phyloP scores from a whole-genome alignment of 2,797 vertebrate genomes.

The Fistularia commersonii region DNA sequence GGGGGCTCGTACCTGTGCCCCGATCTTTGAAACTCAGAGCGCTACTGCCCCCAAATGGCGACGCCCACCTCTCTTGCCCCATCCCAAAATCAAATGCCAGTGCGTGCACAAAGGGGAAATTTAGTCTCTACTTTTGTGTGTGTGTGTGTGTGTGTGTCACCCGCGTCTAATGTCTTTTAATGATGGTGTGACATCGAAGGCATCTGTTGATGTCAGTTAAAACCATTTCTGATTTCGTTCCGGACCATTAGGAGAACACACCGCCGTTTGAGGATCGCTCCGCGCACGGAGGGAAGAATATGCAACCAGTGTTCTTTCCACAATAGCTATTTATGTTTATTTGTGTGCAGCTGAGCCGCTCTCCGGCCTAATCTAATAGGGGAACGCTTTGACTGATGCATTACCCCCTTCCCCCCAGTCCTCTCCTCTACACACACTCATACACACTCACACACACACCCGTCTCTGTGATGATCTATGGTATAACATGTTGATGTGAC shows the following conservation, averaged over 20 bases:
- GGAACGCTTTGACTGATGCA: conserved; percentile 75
- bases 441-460: neutral
- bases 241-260: conserved; percentile 34
- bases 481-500: conserved; percentile 56
- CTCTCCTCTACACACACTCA: conserved; percentile 48
- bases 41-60: conserved; percentile 69
- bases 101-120: conserved; percentile 17
- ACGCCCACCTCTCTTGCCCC: conserved; percentile 13
- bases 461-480: conserved; percentile 52
- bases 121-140: too few relatives aligned
- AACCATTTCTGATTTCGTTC: conserved; percentile 13
- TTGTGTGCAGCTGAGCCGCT: conserved; percentile 54
- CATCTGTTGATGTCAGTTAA: conserved; percentile 25
- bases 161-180: conserved; percentile 9
- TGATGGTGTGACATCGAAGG: conserved; percentile 25
- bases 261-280: conserved; percentile 42
- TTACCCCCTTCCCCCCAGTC: conserved; percentile 72
- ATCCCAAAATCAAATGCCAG: conserved; percentile 20
- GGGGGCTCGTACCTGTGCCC: conserved; percentile 40
- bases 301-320: conserved; percentile 38
- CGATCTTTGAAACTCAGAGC: conserved; percentile 41
- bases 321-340: conserved; percentile 29
- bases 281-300: conserved; percentile 25
- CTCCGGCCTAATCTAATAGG: conserved; percentile 77
- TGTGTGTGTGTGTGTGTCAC: conserved; percentile 15